Evolutionary conservation across 2,888 invertebrate species (phyloP), one percentile per base, ranked within the genome.

Genomic region (Clistopyga incitator): DNA sequence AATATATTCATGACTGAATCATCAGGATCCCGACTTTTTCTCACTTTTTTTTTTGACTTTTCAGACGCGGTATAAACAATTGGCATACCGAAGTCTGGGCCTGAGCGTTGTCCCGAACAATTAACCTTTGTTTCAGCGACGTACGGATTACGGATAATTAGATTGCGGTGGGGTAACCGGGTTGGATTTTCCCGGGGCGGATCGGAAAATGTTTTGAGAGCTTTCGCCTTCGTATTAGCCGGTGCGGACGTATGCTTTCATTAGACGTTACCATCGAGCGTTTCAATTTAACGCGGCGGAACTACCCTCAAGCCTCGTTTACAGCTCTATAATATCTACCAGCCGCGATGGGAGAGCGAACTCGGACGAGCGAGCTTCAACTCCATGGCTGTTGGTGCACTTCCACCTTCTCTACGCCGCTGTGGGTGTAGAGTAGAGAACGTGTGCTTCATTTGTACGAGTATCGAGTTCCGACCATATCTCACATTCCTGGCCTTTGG

Each of bases 261-360:
- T 92, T 92, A 92, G 92, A 92, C 90, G 90, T 91, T 92, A 91
- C 91, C 92, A 90, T 92, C 91, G 91, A 92, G 91, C 91, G 90
- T 91, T 92, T 92, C 92, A 92, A 92, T 92, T 92, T 91, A 91
- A 90, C 92, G 89, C 88, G 86, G 56, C 61, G 78, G 90, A 91
- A 90, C 91, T 90, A 89, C 89, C 90, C 90, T 90, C 90, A 86
- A 85, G 89, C 90, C 90, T 90, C 90, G 92, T 92, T 92, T 91
- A 91, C 91, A 90, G 90, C 89, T 92, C 92, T 91, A 92, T 92
- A 92, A 92, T 92, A 92, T 92, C 90, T 88, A 75, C 70, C 74
- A 72, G 54, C 72, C 64, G 15, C 45, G 20, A 6, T n/a, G n/a
- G 25, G 18, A 38, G 64, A 65, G 34, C 6, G n/a, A 61, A 34